Conservation (phyloP, 64 coral and sea anemone species). For the Actinia tenebrosa region DNA sequence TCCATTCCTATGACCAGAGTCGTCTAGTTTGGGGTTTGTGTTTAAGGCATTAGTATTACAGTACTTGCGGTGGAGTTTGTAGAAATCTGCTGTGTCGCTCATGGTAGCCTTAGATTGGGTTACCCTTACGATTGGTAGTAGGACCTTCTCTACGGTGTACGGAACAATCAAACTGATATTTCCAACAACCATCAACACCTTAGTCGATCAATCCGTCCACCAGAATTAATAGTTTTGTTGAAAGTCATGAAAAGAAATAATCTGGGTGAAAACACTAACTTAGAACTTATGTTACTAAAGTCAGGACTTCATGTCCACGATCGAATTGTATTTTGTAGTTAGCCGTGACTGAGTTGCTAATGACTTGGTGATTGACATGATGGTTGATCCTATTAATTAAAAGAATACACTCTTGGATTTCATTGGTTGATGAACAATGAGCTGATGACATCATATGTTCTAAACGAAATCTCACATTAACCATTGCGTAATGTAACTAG, state of each 20-base stretch:
- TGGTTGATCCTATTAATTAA: constrained; percentile 93
- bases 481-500: not conserved
- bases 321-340: constrained; percentile 85
- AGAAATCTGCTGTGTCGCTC: constrained; percentile 37
- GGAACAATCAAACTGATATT: constrained; percentile 11
- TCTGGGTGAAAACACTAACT: not conserved
- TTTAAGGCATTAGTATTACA: constrained; percentile 45
- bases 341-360: constrained; percentile 91
- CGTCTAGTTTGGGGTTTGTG: not conserved
- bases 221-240: not conserved
- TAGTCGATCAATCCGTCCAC: not conserved
- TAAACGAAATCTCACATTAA: constrained; percentile 39
- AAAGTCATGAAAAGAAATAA: not conserved
- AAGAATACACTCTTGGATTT: constrained; percentile 48
- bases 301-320: constrained; percentile 27
- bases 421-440: constrained; percentile 69
- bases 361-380: constrained; percentile 91
- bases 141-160: constrained; percentile 41
- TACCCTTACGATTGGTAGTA: constrained; percentile 52
- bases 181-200: constrained; percentile 43
- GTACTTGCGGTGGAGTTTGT: constrained; percentile 54
- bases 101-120: constrained; percentile 77
- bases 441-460: constrained; percentile 54
- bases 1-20: not conserved
- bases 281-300: not conserved